These are phyloP conservation scores for Oncorhynchus nerka DNA, from an alignment of 2,113 vertebrate species.

Conservation along the genomic window DNA sequence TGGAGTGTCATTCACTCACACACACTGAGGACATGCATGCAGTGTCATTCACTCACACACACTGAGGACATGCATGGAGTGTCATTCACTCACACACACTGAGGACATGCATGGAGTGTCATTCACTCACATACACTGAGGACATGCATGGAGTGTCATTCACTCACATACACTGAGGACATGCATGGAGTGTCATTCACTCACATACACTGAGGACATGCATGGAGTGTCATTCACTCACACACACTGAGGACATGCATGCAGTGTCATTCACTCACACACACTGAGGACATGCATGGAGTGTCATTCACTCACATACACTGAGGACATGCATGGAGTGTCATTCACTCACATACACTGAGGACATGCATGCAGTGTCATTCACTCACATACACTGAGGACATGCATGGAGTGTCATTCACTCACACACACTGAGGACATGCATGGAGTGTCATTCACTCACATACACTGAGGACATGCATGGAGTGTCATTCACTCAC, in stretches of 20 bases:
- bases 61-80: slow-evolving; percentile 42
- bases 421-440: slow-evolving; percentile 28
- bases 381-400: slow-evolving; percentile 22
- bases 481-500: slow-evolving; percentile 36
- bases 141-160: slow-evolving; percentile 50
- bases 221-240: slow-evolving; percentile 40
- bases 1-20: too few relatives aligned
- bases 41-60: too few relatives aligned
- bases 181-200: slow-evolving; percentile 48
- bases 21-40: too few relatives aligned
- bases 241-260: slow-evolving; percentile 43
- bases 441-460: slow-evolving; percentile 45
- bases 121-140: slow-evolving; percentile 24
- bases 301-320: slow-evolving; percentile 29
- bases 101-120: slow-evolving; percentile 46
- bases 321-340: slow-evolving; percentile 43
- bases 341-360: slow-evolving; percentile 28
- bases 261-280: slow-evolving; percentile 32
- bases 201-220: slow-evolving; percentile 36
- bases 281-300: slow-evolving; percentile 44
- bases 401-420: slow-evolving; percentile 50
- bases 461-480: slow-evolving; percentile 39
- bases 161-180: slow-evolving; percentile 26
- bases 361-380: slow-evolving; percentile 46
- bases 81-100: slow-evolving; percentile 30